phyloP scores from a whole-genome alignment of 2,113 vertebrate genomes.

The Probosciger aterrimus region DNA sequence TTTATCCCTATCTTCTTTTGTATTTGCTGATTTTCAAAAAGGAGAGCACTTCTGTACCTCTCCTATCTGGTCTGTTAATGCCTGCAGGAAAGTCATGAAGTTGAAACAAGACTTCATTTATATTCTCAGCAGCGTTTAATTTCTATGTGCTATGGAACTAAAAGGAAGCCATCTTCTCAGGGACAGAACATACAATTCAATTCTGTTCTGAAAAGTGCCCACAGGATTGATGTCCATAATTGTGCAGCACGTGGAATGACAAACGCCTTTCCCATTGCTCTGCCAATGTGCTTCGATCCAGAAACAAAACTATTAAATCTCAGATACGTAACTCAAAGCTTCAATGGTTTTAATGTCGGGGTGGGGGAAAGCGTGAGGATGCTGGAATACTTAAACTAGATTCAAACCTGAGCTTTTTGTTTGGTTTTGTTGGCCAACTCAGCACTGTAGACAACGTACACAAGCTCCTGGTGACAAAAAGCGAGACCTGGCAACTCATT shows the following conservation, averaged over 20 bases:
- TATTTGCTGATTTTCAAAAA: neutral
- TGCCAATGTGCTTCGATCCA: slow-evolving; percentile 32
- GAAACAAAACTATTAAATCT: neutral
- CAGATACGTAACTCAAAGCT: neutral
- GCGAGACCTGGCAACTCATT: neutral
- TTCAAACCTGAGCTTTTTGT: neutral
- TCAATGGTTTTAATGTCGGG: neutral
- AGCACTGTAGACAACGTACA: neutral
- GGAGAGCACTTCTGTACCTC: neutral
- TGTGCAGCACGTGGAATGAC: slow-evolving; percentile 13
- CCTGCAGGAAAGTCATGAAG: slow-evolving; percentile 33
- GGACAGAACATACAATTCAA: slow-evolving; percentile 63
- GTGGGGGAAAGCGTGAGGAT: neutral
- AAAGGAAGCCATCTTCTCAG: slow-evolving; percentile 56
- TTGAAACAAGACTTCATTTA: slow-evolving; percentile 49
- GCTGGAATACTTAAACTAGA: neutral
- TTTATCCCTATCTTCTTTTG: neutral
- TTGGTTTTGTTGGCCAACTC: neutral
- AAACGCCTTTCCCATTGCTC: slow-evolving; percentile 3
- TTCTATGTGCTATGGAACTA: slow-evolving; percentile 39
- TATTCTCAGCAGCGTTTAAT: slow-evolving; percentile 56
- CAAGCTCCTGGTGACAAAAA: neutral
- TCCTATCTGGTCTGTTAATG: neutral
- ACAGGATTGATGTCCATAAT: slow-evolving; percentile 54
- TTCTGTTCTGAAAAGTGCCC: slow-evolving; percentile 45